Evolutionary conservation across 2,888 invertebrate genomes (phyloP), one percentile per base, ranked within the genome.

Genomic region (Nemapogon koenigi): DNA sequence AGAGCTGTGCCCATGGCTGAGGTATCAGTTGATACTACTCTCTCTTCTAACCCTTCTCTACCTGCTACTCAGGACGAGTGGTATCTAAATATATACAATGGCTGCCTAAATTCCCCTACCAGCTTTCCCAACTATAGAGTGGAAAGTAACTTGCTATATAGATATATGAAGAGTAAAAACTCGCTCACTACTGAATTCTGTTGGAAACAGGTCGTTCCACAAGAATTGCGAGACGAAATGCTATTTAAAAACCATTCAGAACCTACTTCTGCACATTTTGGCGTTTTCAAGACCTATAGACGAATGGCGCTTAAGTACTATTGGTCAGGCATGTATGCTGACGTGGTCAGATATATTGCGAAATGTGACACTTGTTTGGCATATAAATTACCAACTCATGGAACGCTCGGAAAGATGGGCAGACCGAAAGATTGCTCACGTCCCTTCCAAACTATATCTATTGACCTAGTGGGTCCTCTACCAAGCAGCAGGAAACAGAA

Each of bases 281-380:
- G 50, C 1, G 44, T 48, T 15, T 45, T 45, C 31, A 49, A 50
- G 41, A 51, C 49, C 2, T 44, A 47, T 25, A 45, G 43, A 15
- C 43, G 49, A 8, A 2, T 48, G 2, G 17, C 27, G 2, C 26
- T 49, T 2, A 30, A 33, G 1, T 49, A 43, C 15, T 50, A 30
- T 28, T 49, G 49, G 50, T 48, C 48, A 0, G 41, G 43, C 1
- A 48, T 49, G 47, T 37, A 47, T 15, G 1, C 3, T 1, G 49
- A 50, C 31, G 46, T 48, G 0, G 40, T 37, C 2, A 37, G 42
- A 2, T 46, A 39, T 18, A 40, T 43, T 3, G 35, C 4, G 26
- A 33, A 41, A 2, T 48, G 47, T 38, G 41, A 41, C 13, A 38
- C 4, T 1, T 48, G 46, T 40, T 13, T 37, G 2, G 17, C 45